Conservation (phyloP, 2,888 invertebrate species). For the Dicyrtoma fusca region DNA sequence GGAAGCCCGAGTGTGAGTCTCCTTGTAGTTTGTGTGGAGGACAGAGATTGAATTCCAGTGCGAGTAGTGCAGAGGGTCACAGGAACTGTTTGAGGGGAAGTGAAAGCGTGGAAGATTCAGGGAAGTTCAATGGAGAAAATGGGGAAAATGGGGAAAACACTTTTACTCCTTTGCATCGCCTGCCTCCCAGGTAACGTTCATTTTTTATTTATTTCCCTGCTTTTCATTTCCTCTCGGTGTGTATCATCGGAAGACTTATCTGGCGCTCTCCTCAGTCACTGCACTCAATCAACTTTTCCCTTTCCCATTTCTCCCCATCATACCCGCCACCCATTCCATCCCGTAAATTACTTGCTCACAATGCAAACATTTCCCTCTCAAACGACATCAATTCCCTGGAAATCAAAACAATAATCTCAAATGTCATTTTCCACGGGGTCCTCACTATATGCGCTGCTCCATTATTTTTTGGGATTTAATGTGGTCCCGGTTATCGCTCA, state of each 20-base stretch:
- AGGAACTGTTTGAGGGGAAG: background rate
- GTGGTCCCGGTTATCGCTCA: too few relatives aligned
- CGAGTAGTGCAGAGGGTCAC: background rate
- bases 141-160: constrained; percentile 19
- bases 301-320: background rate
- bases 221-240: background rate
- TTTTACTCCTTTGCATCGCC: constrained; percentile 24
- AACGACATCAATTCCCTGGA: too few relatives aligned
- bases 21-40: background rate
- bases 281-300: background rate
- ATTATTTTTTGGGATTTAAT: too few relatives aligned
- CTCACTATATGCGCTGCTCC: too few relatives aligned
- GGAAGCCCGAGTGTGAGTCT: too few relatives aligned
- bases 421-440: too few relatives aligned
- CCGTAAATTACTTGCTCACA: too few relatives aligned
- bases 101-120: background rate
- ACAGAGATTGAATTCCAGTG: background rate
- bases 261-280: background rate
- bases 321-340: background rate
- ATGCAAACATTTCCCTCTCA: too few relatives aligned
- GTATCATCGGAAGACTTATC: background rate
- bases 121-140: constrained; percentile 10
- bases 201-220: constrained; percentile 5
- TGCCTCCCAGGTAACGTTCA: constrained; percentile 30
- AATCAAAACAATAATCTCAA: too few relatives aligned